Evolutionary conservation across 2,797 vertebrate species (phyloP).

Genomic region (Decapterus maruadsi): DNA sequence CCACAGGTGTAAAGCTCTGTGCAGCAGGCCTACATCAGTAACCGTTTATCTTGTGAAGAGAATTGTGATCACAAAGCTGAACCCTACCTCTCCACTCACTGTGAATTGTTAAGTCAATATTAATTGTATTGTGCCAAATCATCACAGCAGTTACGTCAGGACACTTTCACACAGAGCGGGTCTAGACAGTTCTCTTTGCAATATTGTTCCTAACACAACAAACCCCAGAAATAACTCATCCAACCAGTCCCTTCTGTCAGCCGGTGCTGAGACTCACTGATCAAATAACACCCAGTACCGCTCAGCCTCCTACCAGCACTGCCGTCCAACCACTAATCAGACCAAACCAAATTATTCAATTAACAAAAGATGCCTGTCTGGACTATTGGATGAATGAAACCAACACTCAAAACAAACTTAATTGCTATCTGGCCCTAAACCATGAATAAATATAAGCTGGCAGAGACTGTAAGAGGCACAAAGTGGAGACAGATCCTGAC

Average conservation of each 20-base stretch:
- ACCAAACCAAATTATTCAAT: not conserved
- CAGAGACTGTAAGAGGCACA: not conserved
- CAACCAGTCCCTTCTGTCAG: too few relatives aligned
- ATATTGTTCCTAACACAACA: too few relatives aligned
- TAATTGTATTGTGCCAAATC: too few relatives aligned
- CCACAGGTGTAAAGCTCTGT: constrained; percentile 33
- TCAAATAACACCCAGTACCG: not conserved
- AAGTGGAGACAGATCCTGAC: not conserved
- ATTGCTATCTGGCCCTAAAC: not conserved
- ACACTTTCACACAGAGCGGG: too few relatives aligned
- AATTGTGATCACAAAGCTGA: constrained; percentile 16
- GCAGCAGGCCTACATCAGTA: constrained; percentile 28
- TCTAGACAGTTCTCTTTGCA: too few relatives aligned
- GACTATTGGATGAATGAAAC: not conserved
- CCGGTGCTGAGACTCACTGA: not conserved
- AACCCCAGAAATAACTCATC: too few relatives aligned
- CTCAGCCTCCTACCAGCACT: not conserved
- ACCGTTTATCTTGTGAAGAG: constrained; percentile 7
- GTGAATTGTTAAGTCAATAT: not conserved
- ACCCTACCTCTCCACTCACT: not conserved
- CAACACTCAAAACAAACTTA: not conserved
- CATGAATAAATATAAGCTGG: not conserved
- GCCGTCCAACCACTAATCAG: not conserved
- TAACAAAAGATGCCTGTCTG: not conserved
- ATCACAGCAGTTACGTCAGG: too few relatives aligned